Conservation (phyloP, 1,140 invertebrate genomes). For the silkworm (Bombyx mori) region DNA sequence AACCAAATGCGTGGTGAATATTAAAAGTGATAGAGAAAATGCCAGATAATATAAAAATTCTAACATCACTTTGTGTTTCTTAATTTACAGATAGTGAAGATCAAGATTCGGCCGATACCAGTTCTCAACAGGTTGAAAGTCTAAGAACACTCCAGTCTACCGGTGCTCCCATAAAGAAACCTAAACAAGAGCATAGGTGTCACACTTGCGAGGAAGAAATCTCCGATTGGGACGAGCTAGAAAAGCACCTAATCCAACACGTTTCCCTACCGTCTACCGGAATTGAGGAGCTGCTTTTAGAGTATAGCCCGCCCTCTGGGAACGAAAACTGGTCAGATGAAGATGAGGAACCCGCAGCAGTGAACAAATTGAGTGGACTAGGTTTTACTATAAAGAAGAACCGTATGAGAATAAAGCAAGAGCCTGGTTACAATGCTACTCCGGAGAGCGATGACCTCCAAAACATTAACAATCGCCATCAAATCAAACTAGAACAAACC, state of each 20-base stretch:
- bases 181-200: constrained; percentile 49
- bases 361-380: constrained; percentile 52
- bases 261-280: constrained; percentile 48
- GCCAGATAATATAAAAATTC: not conserved
- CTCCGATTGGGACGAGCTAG: constrained; percentile 40
- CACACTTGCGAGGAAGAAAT: constrained; percentile 46
- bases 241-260: constrained; percentile 54
- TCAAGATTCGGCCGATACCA: constrained; percentile 18
- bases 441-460: constrained; percentile 37
- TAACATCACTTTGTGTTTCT: not conserved
- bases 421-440: constrained; percentile 20
- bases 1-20: not conserved
- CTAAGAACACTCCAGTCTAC: constrained; percentile 35
- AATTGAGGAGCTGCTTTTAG: constrained; percentile 52
- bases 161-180: constrained; percentile 48
- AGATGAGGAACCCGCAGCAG: constrained; percentile 39
- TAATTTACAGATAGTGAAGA: constrained; percentile 31
- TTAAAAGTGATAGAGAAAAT: constrained; percentile 1
- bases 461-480: constrained; percentile 41
- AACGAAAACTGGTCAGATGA: constrained; percentile 62
- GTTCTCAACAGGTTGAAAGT: constrained; percentile 9
- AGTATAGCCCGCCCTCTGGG: constrained; percentile 39
- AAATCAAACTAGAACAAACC: constrained; percentile 1
- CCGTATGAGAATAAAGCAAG: constrained; percentile 43
- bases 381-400: constrained; percentile 61